phyloP scores from a whole-genome alignment of 2,797 vertebrate species.

The Acanthurus leucopareius region DNA sequence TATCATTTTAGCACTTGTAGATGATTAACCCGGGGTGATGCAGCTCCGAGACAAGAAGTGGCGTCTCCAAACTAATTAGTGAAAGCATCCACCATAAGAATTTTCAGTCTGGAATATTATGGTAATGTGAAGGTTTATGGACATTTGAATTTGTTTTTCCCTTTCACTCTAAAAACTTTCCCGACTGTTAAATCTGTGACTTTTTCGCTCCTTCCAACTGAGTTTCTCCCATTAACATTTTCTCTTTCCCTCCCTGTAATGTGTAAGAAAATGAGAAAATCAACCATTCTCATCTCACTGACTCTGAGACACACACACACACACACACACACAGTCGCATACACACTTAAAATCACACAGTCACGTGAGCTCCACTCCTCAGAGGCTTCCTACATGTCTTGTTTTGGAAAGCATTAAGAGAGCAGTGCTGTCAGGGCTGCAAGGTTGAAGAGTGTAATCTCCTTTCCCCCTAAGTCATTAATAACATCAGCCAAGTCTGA shows the following conservation, averaged over 20 bases:
- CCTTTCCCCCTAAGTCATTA: constrained; percentile 75
- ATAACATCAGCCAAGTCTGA: constrained; percentile 77
- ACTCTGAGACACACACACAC: constrained; percentile 13
- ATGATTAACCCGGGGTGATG: constrained; percentile 56
- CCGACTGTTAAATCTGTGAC: neutral
- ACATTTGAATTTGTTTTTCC: constrained; percentile 27
- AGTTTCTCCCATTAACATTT: constrained; percentile 17
- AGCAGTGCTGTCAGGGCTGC: constrained; percentile 39
- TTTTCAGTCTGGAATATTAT: constrained; percentile 20
- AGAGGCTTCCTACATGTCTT: constrained; percentile 38
- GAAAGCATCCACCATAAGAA: constrained; percentile 25
- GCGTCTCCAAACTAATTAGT: constrained; percentile 58
- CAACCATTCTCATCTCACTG: constrained; percentile 8
- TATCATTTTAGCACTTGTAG: constrained; percentile 46
- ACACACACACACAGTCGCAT: neutral
- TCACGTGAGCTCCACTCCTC: constrained; percentile 41
- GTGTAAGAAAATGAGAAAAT: constrained; percentile 28
- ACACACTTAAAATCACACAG: constrained; percentile 27
- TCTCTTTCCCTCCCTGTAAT: neutral
- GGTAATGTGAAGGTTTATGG: constrained; percentile 37
- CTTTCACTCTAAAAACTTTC: neutral
- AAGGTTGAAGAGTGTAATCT: constrained; percentile 63
- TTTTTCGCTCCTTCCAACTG: neutral
- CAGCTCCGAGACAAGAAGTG: constrained; percentile 23
- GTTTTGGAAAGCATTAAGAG: constrained; percentile 52